A percentile compares a stretch with the other conserved stretches of the same genome.
These are phyloP conservation scores for Brachionus asplanchnoidis DNA, from an alignment of 1,140 invertebrate species.

Conservation along the genomic window DNA sequence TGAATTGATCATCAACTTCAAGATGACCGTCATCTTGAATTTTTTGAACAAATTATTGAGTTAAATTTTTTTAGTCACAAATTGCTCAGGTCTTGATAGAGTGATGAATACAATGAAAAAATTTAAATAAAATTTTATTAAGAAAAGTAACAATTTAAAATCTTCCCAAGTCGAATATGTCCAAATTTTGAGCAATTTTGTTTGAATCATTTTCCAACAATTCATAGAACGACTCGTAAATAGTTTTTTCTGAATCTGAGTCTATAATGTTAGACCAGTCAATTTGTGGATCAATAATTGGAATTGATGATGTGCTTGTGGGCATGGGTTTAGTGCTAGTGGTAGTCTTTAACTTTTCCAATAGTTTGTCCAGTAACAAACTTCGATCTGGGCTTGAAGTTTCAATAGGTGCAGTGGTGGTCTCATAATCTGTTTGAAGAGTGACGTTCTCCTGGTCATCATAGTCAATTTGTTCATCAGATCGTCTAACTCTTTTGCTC, in stretches of 20 bases:
- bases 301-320: neutral
- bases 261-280: constrained; percentile 11
- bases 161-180: neutral
- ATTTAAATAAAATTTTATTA: neutral
- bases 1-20: no score
- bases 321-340: neutral
- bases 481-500: neutral
- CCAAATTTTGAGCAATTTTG: neutral
- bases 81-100: no score
- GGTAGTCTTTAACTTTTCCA: neutral
- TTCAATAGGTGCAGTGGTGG: neutral
- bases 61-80: no score
- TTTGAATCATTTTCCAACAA: constrained; percentile 17
- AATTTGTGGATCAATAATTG: neutral
- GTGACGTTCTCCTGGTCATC: neutral
- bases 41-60: no score
- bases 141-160: neutral
- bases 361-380: neutral
- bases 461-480: neutral
- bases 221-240: constrained; percentile 40
- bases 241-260: constrained; percentile 36
- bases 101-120: no score
- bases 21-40: no score
- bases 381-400: neutral
- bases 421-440: neutral